phyloP scores from a whole-genome alignment of 2,797 vertebrate genomes.

The Oreochromis grahami region DNA sequence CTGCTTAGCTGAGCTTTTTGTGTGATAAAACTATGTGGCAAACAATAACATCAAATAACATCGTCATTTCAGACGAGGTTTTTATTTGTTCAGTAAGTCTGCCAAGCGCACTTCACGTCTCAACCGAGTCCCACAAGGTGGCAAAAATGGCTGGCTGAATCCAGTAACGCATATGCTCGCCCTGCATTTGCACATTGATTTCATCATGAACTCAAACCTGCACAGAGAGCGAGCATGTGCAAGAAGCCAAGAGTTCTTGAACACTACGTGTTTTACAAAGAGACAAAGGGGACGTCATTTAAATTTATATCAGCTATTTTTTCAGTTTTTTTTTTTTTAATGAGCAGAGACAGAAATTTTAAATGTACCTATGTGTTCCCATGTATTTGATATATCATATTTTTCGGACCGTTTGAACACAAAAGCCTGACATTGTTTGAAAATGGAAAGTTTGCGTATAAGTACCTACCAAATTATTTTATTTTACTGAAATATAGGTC shows the following conservation, averaged over 20 bases:
- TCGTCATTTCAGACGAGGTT: background rate
- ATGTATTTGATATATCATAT: background rate
- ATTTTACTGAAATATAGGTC: background rate
- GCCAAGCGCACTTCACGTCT: background rate
- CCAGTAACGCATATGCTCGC: background rate
- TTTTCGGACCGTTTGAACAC: background rate
- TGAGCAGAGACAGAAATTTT: background rate
- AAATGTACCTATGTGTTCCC: background rate
- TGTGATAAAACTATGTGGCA: background rate
- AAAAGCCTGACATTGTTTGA: background rate
- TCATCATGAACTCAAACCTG: background rate
- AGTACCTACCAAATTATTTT: background rate
- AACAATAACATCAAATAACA: background rate
- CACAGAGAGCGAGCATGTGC: rapidly evolving
- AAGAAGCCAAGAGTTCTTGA: background rate
- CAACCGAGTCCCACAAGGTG: background rate
- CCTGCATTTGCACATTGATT: background rate
- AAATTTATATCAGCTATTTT: background rate
- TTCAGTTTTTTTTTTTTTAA: background rate
- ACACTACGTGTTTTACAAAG: background rate
- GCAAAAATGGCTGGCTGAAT: background rate
- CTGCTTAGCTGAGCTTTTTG: background rate
- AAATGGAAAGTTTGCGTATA: background rate
- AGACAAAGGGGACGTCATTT: background rate
- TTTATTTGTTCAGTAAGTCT: background rate